phyloP scores from a whole-genome alignment of 2,888 invertebrate genomes.

The Rhagonycha fulva region DNA sequence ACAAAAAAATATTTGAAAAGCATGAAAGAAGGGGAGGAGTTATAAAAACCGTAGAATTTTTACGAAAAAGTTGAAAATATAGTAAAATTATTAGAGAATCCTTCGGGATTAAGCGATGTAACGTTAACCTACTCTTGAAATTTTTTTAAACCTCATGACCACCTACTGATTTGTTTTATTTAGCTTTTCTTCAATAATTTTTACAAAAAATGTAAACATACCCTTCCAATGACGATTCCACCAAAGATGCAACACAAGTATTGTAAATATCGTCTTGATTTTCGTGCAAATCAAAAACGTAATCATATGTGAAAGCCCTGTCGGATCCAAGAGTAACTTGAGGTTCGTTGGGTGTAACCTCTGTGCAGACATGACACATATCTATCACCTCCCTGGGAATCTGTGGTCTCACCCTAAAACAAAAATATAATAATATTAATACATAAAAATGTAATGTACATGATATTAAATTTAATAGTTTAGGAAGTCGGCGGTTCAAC shows the following conservation, averaged over 20 bases:
- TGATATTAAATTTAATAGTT: not conserved
- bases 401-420: constrained; percentile 89
- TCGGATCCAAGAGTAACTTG: constrained; percentile 92
- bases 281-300: constrained; percentile 84
- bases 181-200: too few relatives aligned
- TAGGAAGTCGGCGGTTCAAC: too few relatives aligned
- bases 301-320: constrained; percentile 95
- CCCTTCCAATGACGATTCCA: constrained; percentile 92
- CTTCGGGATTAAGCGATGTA: too few relatives aligned
- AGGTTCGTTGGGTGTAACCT: constrained; percentile 86
- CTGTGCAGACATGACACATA: constrained; percentile 92
- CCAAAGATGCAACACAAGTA: constrained; percentile 80
- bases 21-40: too few relatives aligned
- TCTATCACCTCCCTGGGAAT: constrained; percentile 91
- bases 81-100: too few relatives aligned
- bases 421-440: not conserved
- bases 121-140: too few relatives aligned
- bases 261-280: constrained; percentile 80
- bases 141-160: too few relatives aligned
- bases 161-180: too few relatives aligned
- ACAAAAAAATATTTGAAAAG: too few relatives aligned
- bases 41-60: too few relatives aligned
- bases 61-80: too few relatives aligned
- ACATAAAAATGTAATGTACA: too few relatives aligned
- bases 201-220: constrained; percentile 48